Percentiles rank a stretch among this genome's conserved stretches.
These are phyloP conservation scores for Chymomyza fuscimana DNA, from an alignment of 2,888 invertebrate genomes.

Conservation along the genomic window DNA sequence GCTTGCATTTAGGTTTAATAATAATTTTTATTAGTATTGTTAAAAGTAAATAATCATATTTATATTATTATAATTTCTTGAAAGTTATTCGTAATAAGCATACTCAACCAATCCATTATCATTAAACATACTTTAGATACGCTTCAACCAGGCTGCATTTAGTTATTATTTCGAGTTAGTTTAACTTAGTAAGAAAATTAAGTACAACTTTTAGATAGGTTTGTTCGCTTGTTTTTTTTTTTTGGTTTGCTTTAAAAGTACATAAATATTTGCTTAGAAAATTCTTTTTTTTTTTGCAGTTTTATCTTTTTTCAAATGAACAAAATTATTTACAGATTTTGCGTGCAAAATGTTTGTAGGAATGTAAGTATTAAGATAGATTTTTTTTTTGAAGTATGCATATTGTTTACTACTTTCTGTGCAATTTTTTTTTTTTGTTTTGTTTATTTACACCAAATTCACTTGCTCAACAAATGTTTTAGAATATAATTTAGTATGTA, in stretches of 20 bases:
- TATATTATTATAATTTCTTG: slow-evolving; percentile 69
- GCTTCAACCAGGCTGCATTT: slow-evolving; percentile 27
- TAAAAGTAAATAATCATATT: slow-evolving; percentile 62
- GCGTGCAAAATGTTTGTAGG: slow-evolving; percentile 44
- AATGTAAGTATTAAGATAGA: slow-evolving; percentile 29
- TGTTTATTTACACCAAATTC: slow-evolving; percentile 41
- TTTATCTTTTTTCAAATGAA: slow-evolving; percentile 44
- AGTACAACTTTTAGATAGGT: slow-evolving; percentile 30
- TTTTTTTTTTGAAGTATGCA: slow-evolving; percentile 33
- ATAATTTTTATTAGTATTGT: slow-evolving; percentile 68
- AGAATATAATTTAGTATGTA: slow-evolving; percentile 23
- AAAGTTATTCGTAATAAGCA: slow-evolving; percentile 70
- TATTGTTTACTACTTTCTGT: slow-evolving; percentile 15
- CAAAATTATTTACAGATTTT: slow-evolving; percentile 62
- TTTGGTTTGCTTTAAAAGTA: slow-evolving; percentile 30
- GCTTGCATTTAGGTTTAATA: slow-evolving; percentile 57
- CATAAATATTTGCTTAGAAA: slow-evolving; percentile 34
- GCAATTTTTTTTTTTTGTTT: slow-evolving; percentile 11
- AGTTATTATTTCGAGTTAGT: slow-evolving; percentile 34
- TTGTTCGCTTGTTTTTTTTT: slow-evolving; percentile 16
- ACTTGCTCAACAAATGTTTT: slow-evolving; percentile 16
- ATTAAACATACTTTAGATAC: slow-evolving; percentile 10
- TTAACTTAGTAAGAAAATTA: slow-evolving; percentile 55
- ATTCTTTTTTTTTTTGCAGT: slow-evolving; percentile 35
- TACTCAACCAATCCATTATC: slow-evolving; percentile 44